Evolutionary conservation across 2,113 vertebrate species (phyloP).

Genomic region (Pangasianodon gigas): DNA sequence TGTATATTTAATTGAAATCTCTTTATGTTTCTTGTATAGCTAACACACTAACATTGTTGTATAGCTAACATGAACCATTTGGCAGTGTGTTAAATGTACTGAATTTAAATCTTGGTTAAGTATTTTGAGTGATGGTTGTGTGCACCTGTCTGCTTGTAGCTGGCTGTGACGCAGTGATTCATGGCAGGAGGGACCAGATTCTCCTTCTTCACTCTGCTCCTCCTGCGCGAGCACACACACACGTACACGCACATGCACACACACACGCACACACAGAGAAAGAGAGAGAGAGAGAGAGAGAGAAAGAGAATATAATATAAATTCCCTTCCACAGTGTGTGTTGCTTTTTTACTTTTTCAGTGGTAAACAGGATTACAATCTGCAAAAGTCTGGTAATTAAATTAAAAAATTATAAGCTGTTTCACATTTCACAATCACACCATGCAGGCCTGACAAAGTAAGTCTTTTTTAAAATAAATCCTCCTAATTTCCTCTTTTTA

Average conservation of each 20-base stretch:
- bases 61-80: background rate
- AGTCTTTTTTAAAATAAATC: conserved; percentile 24
- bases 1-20: too few relatives aligned
- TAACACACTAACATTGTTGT: background rate
- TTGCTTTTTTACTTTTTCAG: background rate
- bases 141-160: conserved; percentile 71
- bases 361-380: background rate
- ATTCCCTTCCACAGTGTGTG: background rate
- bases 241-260: too few relatives aligned
- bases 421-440: background rate
- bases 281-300: too few relatives aligned
- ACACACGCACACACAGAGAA: background rate
- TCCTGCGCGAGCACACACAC: conserved; percentile 59
- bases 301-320: too few relatives aligned
- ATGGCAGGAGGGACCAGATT: conserved; percentile 54
- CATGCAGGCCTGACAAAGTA: background rate
- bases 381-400: background rate
- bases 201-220: conserved; percentile 66
- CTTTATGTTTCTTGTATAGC: too few relatives aligned
- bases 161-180: conserved; percentile 62
- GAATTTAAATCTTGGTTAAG: background rate
- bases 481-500: conserved; percentile 45
- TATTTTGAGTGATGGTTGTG: background rate
- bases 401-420: background rate
- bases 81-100: background rate